Conservation (phyloP, 2,797 vertebrate species). For the Urocyon cinereoargenteus region DNA sequence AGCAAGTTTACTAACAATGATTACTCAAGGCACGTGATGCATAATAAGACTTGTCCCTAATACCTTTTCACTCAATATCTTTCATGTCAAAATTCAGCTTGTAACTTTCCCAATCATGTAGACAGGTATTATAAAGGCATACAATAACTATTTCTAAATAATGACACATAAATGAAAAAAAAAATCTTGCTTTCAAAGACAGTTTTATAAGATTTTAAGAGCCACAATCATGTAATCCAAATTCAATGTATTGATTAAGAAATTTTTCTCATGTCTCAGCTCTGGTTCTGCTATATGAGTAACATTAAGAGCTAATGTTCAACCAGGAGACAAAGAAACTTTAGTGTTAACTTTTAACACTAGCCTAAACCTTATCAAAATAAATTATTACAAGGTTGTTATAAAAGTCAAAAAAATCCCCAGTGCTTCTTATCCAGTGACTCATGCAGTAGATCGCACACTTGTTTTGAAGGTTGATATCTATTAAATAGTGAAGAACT, state of each 20-base stretch:
- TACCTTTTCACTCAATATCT: background rate
- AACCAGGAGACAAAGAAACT: background rate
- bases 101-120: background rate
- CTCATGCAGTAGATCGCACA: background rate
- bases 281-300: background rate
- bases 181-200: background rate
- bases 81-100: background rate
- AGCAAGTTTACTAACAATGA: background rate
- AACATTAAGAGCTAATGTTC: background rate
- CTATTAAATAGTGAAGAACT: background rate
- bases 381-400: background rate
- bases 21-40: fast-evolving
- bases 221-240: background rate
- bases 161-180: background rate
- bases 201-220: background rate
- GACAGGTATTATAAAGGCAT: background rate
- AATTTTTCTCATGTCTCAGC: background rate
- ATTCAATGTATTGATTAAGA: background rate
- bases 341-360: background rate
- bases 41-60: no score
- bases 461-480: background rate
- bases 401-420: background rate
- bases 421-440: background rate
- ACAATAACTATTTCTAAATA: background rate
- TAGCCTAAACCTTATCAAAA: background rate